phyloP scores from a whole-genome alignment of 1,140 invertebrate species.

The Aphelinus certus region DNA sequence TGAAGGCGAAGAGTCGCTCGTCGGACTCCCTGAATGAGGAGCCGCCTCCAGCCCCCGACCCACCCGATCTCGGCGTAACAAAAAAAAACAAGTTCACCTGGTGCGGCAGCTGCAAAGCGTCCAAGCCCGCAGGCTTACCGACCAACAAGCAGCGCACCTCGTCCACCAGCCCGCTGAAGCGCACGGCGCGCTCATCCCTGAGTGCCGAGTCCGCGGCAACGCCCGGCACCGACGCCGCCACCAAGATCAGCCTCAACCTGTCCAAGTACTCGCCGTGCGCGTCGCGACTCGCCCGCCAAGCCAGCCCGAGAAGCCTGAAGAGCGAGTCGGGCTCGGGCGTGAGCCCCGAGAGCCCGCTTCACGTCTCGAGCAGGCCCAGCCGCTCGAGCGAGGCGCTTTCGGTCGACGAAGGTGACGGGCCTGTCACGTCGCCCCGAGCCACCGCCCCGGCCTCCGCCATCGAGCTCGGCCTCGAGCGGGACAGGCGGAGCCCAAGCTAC shows the following conservation, averaged over 20 bases:
- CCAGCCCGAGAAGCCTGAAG: slow-evolving; percentile 47
- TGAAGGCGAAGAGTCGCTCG: not conserved
- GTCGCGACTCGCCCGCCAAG: slow-evolving; percentile 54
- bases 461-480: slow-evolving; percentile 15
- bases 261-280: slow-evolving; percentile 65
- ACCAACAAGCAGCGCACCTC: slow-evolving; percentile 49
- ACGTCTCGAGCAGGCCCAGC: slow-evolving; percentile 19
- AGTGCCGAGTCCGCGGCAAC: slow-evolving; percentile 47
- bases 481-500: not conserved
- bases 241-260: slow-evolving; percentile 57
- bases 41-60: too few relatives aligned
- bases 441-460: slow-evolving; percentile 19
- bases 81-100: slow-evolving; percentile 48
- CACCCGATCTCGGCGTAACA: too few relatives aligned
- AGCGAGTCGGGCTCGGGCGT: too few relatives aligned
- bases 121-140: not conserved
- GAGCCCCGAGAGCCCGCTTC: not conserved
- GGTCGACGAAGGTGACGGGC: slow-evolving; percentile 51
- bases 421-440: slow-evolving; percentile 53
- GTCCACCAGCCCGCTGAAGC: slow-evolving; percentile 55
- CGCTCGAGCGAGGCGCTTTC: slow-evolving; percentile 47
- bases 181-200: slow-evolving; percentile 57
- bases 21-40: too few relatives aligned
- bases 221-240: slow-evolving; percentile 4
- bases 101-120: slow-evolving; percentile 43